These are phyloP conservation scores for Phalangium opilio DNA, from an alignment of 2,888 invertebrate genomes.

Conservation along the genomic window DNA sequence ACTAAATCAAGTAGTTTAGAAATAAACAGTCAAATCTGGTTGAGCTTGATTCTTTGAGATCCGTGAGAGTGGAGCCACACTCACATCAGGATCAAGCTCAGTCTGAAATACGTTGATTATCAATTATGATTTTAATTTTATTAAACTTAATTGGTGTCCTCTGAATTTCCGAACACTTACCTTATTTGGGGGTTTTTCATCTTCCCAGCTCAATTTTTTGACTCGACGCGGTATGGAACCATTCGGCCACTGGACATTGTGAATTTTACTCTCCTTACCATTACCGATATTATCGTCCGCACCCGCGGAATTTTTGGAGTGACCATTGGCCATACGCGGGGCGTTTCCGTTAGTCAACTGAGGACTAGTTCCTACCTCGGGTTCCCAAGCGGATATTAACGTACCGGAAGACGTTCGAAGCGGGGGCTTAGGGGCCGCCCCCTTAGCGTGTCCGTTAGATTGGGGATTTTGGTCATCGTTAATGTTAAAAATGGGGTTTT, in stretches of 20 bases:
- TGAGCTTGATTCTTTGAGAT: constrained; percentile 27
- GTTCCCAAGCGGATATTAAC: not conserved
- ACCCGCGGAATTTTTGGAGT: not conserved
- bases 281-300: constrained; percentile 6
- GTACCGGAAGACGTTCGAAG: not conserved
- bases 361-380: constrained; percentile 6
- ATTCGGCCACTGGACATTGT: constrained; percentile 41
- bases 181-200: constrained; percentile 32
- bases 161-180: not conserved
- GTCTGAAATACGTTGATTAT: too few relatives aligned
- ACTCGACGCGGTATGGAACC: constrained; percentile 52
- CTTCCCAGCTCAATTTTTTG: constrained; percentile 65
- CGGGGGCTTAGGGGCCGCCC: constrained; percentile 8
- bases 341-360: too few relatives aligned
- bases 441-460: constrained; percentile 4
- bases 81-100: constrained; percentile 33
- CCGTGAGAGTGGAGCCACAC: constrained; percentile 30
- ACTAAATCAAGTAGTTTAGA: constrained; percentile 29
- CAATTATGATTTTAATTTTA: too few relatives aligned
- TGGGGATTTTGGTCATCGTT: not conserved
- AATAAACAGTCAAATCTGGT: constrained; percentile 55
- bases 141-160: not conserved
- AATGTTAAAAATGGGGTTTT: constrained; percentile 21
- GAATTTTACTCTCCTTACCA: constrained; percentile 16
- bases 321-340: not conserved